Evolutionary conservation across 2,888 invertebrate species (phyloP).

Genomic region (Acanthosoma haemorrhoidale): DNA sequence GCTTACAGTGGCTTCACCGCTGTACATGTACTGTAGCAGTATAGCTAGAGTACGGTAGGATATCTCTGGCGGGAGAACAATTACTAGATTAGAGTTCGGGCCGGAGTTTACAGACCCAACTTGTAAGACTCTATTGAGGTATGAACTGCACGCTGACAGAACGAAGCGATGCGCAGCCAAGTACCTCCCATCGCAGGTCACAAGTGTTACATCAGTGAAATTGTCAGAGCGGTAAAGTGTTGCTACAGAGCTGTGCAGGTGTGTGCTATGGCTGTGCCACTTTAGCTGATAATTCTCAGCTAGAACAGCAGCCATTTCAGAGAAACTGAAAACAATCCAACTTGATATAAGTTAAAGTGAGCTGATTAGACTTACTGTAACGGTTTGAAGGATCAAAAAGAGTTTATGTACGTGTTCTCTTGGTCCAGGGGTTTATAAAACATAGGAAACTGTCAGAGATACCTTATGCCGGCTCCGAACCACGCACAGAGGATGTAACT

Average conservation of each 20-base stretch:
- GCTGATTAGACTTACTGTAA: too few species aligned
- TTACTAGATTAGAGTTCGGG: conserved; percentile 46
- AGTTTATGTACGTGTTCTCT: too few species aligned
- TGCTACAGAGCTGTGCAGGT: conserved; percentile 75
- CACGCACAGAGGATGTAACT: not conserved
- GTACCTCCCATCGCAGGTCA: conserved; percentile 72
- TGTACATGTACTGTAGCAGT: conserved; percentile 81
- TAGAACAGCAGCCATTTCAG: conserved; percentile 49
- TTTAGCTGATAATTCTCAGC: conserved; percentile 80
- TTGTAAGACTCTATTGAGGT: conserved; percentile 54
- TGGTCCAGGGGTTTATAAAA: too few species aligned
- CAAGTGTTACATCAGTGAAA: conserved; percentile 75
- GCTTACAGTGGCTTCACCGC: conserved; percentile 75
- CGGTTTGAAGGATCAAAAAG: too few species aligned
- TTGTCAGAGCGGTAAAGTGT: conserved; percentile 70
- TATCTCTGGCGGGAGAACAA: conserved; percentile 75
- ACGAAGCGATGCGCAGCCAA: conserved; percentile 81
- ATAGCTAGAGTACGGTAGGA: conserved; percentile 73
- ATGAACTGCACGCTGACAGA: conserved; percentile 72
- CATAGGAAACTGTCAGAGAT: too few species aligned
- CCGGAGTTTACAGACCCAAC: conserved; percentile 45
- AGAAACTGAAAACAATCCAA: conserved; percentile 38
- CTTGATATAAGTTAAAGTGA: too few species aligned
- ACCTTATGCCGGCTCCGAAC: not conserved
- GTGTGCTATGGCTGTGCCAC: conserved; percentile 80